These are phyloP conservation scores for Philaenus spumarius DNA, from an alignment of 1,140 invertebrate genomes.

Conservation along the genomic window DNA sequence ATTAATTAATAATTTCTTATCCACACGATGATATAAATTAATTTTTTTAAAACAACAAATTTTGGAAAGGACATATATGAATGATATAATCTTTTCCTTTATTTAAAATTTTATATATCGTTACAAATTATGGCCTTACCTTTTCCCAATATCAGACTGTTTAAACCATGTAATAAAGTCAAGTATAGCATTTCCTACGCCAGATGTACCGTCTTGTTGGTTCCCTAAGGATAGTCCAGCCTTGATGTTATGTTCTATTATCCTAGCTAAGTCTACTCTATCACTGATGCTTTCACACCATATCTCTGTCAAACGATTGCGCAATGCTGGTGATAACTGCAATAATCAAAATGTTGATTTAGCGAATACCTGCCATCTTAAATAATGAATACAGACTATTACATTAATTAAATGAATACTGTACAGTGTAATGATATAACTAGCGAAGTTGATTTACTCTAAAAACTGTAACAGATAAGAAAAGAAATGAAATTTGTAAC, in stretches of 20 bases:
- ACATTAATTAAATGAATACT: no score
- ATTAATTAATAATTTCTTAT: not conserved
- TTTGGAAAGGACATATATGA: conserved; percentile 21
- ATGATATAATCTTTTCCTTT: no score
- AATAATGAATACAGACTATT: no score
- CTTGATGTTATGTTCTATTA: conserved; percentile 69
- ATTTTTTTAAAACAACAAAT: conserved; percentile 7
- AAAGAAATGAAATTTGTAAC: no score
- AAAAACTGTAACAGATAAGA: no score
- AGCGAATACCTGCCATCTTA: no score
- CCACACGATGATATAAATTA: not conserved
- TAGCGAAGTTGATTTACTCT: no score
- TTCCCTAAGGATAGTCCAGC: conserved; percentile 44
- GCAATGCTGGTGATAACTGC: conserved; percentile 86
- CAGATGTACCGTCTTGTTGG: conserved; percentile 48
- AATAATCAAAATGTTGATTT: no score
- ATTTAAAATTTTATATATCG: no score
- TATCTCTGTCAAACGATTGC: conserved; percentile 98
- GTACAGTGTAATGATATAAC: no score
- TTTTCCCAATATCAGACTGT: conserved; percentile 62
- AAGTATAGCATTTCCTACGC: conserved; percentile 61
- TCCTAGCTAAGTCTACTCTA: conserved; percentile 60
- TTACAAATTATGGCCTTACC: no score
- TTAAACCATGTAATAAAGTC: conserved; percentile 76
- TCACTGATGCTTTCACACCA: conserved; percentile 81